phyloP scores from a whole-genome alignment of 2,888 invertebrate genomes.

The Perizoma flavofasciatum region DNA sequence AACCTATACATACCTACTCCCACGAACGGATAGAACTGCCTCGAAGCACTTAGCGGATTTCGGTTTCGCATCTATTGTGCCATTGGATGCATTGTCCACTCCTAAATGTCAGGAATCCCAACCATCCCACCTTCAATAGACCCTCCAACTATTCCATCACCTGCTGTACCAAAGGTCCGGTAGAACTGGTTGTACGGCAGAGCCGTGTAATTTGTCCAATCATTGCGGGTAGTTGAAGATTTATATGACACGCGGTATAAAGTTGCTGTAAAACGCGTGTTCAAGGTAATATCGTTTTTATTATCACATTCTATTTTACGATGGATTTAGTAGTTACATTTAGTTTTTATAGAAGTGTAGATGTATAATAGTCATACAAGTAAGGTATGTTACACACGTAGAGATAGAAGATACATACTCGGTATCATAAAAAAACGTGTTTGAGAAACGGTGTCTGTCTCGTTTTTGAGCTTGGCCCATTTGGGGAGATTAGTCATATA shows the following conservation, averaged over 20 bases:
- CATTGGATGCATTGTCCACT: constrained; percentile 24
- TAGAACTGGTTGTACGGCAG: constrained; percentile 5
- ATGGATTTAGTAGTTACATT: constrained; percentile 16
- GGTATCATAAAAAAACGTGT: constrained; percentile 4
- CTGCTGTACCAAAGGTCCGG: neutral
- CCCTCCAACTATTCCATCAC: neutral
- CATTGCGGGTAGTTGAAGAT: constrained; percentile 54
- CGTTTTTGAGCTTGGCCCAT: too few relatives aligned
- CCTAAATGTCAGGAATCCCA: constrained; percentile 9
- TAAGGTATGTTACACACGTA: too few relatives aligned
- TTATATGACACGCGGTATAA: constrained; percentile 42
- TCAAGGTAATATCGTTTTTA: constrained; percentile 42
- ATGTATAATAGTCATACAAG: too few relatives aligned
- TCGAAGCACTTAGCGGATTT: constrained; percentile 18
- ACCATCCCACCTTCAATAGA: constrained; percentile 12
- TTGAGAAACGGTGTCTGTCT: too few relatives aligned
- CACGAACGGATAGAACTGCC: constrained; percentile 5
- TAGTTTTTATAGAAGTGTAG: constrained; percentile 19
- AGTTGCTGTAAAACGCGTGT: constrained; percentile 31
- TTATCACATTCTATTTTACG: constrained; percentile 24
- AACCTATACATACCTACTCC: neutral
- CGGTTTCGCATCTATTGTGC: constrained; percentile 20
- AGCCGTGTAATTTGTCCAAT: constrained; percentile 54
- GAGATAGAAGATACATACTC: too few relatives aligned
- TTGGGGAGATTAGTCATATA: too few relatives aligned